phyloP scores from a whole-genome alignment of 2,888 invertebrate genomes.

The Antheraea yamamai region DNA sequence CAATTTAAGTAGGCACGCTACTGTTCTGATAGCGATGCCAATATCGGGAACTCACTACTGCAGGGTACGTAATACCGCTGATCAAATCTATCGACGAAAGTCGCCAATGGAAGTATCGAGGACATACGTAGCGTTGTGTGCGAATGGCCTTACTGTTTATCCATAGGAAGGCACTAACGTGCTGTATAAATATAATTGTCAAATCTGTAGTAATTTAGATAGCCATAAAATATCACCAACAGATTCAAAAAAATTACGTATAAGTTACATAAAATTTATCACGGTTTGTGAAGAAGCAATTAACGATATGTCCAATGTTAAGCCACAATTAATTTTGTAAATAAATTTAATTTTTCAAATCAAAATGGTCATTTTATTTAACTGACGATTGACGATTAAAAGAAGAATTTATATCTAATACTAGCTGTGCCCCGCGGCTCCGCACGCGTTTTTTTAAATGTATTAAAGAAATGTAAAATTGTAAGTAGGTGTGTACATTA shows the following conservation, averaged over 20 bases:
- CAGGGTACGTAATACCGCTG: too few species aligned
- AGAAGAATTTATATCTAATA: background rate
- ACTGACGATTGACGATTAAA: background rate
- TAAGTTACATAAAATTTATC: background rate
- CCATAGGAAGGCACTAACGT: background rate
- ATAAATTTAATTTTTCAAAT: slow-evolving; percentile 22
- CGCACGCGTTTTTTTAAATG: too few species aligned
- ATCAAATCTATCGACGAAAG: too few species aligned
- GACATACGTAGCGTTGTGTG: too few species aligned
- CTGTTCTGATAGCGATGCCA: too few species aligned
- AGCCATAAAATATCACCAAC: background rate
- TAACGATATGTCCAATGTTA: background rate
- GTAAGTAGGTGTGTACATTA: too few species aligned
- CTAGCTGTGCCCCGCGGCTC: too few species aligned
- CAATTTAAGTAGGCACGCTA: too few species aligned
- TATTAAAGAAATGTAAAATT: too few species aligned
- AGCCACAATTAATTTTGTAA: background rate
- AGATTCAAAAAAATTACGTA: background rate
- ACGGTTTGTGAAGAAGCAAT: background rate
- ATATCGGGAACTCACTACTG: too few species aligned
- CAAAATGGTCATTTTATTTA: background rate
- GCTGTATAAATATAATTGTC: background rate
- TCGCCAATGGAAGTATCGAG: too few species aligned
- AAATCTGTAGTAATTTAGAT: background rate
- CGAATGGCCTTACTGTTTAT: background rate